phyloP scores from a whole-genome alignment of 1,140 invertebrate species.

The Cherax destructor region DNA sequence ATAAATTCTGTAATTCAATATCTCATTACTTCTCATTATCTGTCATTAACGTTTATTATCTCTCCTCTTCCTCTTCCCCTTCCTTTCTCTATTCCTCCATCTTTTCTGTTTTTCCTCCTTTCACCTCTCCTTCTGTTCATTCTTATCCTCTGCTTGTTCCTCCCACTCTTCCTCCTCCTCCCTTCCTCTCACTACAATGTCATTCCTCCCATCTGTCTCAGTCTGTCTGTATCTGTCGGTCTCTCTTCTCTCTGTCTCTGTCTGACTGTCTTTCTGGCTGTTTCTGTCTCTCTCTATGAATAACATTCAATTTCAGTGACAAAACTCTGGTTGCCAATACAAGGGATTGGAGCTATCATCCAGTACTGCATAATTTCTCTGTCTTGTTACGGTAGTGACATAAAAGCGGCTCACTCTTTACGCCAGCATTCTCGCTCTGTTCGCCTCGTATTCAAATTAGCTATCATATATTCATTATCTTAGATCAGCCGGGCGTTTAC shows the following conservation, averaged over 20 bases:
- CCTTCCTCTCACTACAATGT: neutral
- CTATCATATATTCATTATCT: slow-evolving; percentile 41
- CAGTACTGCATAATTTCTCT: neutral
- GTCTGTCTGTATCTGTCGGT: no score
- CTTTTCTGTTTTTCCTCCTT: neutral
- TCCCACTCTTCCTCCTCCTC: neutral
- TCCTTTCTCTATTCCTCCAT: neutral
- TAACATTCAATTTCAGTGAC: neutral
- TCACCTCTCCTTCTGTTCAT: neutral
- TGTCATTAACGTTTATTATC: no score
- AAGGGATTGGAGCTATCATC: neutral
- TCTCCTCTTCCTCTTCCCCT: no score
- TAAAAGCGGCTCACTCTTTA: neutral
- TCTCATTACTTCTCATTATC: no score
- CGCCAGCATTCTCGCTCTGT: neutral
- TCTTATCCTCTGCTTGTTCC: neutral
- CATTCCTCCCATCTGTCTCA: no score
- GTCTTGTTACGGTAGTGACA: neutral
- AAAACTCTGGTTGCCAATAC: neutral
- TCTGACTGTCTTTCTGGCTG: no score
- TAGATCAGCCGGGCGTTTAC: slow-evolving; percentile 18
- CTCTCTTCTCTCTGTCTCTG: no score
- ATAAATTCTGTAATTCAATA: no score
- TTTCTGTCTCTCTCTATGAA: no score
- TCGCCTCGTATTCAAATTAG: slow-evolving; percentile 41